A percentile compares a stretch with the other conserved stretches of the same genome.
These are phyloP conservation scores for Cantharis flavilabris DNA, from an alignment of 2,888 invertebrate genomes.

Conservation along the genomic window DNA sequence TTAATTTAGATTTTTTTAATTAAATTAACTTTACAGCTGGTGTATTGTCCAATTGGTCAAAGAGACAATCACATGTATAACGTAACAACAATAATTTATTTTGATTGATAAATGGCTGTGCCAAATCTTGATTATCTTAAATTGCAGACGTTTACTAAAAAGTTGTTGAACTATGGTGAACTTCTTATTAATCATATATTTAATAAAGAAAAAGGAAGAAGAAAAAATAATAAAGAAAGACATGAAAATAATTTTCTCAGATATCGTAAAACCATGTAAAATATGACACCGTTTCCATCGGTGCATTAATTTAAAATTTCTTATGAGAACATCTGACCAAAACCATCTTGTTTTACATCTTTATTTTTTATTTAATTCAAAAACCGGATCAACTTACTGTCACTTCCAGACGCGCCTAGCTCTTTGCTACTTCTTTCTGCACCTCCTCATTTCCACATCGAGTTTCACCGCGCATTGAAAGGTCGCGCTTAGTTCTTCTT, in stretches of 20 bases:
- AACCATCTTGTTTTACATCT: not conserved
- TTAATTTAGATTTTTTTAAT: not conserved
- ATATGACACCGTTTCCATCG: not conserved
- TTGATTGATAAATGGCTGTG: not conserved
- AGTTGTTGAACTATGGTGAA: not conserved
- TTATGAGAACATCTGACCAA: not conserved
- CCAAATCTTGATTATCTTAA: not conserved
- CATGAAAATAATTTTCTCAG: not conserved
- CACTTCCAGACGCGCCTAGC: conserved; percentile 16
- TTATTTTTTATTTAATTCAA: not conserved
- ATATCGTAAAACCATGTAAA: not conserved
- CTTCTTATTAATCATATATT: not conserved
- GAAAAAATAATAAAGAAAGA: not conserved
- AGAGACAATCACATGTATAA: not conserved
- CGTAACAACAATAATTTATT: not conserved
- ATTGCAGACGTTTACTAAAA: not conserved
- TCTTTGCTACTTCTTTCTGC: conserved; percentile 15
- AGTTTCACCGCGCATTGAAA: conserved; percentile 19
- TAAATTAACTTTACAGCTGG: not conserved
- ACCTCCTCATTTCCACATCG: conserved; percentile 1
- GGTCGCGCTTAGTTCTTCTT: conserved; percentile 29
- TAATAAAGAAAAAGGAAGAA: not conserved
- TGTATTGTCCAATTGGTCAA: not conserved
- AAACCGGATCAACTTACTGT: conserved; percentile 21
- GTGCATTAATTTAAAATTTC: not conserved